phyloP scores from a whole-genome alignment of 2,888 invertebrate genomes.

The Suillia variegata region DNA sequence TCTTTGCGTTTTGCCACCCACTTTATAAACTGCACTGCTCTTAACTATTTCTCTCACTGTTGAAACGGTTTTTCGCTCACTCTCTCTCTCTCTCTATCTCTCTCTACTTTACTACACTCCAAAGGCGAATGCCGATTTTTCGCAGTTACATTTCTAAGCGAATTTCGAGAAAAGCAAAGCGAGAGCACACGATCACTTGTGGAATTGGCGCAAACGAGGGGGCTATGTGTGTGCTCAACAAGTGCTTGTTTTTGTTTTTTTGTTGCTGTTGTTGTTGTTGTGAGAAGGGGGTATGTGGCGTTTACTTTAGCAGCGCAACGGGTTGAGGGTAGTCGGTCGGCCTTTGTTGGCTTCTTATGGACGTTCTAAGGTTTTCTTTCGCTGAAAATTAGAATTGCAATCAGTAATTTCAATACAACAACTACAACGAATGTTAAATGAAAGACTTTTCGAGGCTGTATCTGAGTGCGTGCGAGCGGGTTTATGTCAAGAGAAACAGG shows the following conservation, averaged over 20 bases:
- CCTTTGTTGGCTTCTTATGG: conserved; percentile 6
- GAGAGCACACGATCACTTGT: background rate
- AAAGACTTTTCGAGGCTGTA: background rate
- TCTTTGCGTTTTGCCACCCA: background rate
- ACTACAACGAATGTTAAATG: background rate
- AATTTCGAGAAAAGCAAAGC: conserved; percentile 1
- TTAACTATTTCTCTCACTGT: too few relatives aligned
- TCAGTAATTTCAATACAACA: too few relatives aligned
- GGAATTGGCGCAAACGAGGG: background rate
- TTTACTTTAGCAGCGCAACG: background rate
- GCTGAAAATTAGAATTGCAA: background rate
- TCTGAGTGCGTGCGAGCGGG: background rate
- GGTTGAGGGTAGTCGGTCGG: conserved; percentile 2
- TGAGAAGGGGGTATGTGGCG: background rate
- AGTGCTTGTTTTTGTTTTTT: too few relatives aligned
- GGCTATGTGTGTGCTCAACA: background rate
- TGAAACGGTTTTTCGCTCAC: too few relatives aligned
- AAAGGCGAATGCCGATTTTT: background rate
- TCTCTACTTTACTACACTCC: too few relatives aligned
- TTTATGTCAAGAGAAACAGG: background rate
- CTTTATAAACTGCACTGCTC: background rate
- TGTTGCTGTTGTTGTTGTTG: background rate
- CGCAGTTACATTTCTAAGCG: background rate
- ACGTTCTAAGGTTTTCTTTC: background rate
- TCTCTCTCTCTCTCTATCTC: too few relatives aligned